These are phyloP conservation scores for Puntigrus tetrazona DNA, from an alignment of 2,113 vertebrate species.

Conservation along the genomic window DNA sequence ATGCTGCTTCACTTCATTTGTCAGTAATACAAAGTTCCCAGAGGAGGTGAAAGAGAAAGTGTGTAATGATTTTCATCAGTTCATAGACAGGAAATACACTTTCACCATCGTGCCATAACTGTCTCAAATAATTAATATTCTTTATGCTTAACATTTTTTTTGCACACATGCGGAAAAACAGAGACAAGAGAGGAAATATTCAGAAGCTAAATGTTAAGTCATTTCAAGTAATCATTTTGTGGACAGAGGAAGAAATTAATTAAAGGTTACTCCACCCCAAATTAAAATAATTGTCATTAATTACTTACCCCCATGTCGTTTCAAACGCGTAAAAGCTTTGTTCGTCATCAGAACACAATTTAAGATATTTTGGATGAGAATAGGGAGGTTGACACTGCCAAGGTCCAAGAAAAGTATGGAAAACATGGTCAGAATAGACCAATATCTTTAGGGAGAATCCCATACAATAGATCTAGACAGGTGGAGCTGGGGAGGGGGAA, in stretches of 20 bases:
- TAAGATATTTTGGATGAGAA: too few relatives aligned
- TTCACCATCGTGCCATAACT: background rate
- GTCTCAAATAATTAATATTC: background rate
- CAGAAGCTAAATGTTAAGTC: background rate
- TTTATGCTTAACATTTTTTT: background rate
- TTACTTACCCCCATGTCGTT: too few relatives aligned
- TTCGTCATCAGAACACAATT: too few relatives aligned
- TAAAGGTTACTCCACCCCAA: too few relatives aligned
- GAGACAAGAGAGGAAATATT: background rate
- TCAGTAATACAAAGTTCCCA: constrained; percentile 20
- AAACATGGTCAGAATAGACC: too few relatives aligned
- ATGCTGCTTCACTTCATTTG: background rate
- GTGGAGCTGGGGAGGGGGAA: background rate
- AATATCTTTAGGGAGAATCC: background rate
- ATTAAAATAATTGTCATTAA: too few relatives aligned
- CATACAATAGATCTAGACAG: background rate
- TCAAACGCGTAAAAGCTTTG: too few relatives aligned
- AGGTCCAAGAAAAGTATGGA: too few relatives aligned
- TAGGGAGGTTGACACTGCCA: too few relatives aligned
- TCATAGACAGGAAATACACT: background rate
- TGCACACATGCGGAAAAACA: background rate
- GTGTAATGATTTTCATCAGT: background rate
- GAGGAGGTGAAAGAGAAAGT: constrained; percentile 1
- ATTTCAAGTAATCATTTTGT: background rate
- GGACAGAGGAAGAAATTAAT: background rate